Evolutionary conservation across 2,113 vertebrate genomes (phyloP), one percentile per base, ranked within the genome.

Genomic region (Dromas ardeola): DNA sequence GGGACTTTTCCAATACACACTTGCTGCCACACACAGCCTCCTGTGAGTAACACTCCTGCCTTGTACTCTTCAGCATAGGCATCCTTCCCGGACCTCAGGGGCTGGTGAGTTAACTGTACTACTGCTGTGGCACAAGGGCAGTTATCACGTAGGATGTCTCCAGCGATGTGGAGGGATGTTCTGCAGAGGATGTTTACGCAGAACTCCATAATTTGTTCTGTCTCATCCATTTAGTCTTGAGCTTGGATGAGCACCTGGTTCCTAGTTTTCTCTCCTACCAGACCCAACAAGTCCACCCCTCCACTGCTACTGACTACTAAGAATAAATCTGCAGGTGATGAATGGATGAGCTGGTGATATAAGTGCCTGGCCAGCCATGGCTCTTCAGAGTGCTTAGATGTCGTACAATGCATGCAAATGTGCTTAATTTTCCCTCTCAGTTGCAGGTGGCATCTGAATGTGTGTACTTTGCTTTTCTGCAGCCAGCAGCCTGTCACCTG

Each of bases 281-380:
- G 47, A 59, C 3, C 13, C 18, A 52, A 23, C 8, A 36, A 76
- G 19, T 8, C 2, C 12, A 52, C 18, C 9, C 8, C 5, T 84
- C 23, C 9, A 40, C 19, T 76, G 10, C 4, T 67, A 20, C 38
- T 58, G 38, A 76, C 18, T 49, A 34, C 7, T 30, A 49, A 38
- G 18, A 73, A 49, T 58, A 49, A 62, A 82, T 23, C 38, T 53
- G 6, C 20, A 62, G n/a, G 13, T 62, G 49, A n/a, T 62, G 18
- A 73, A 69, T 40, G 25, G 34, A 78, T 42, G 10, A 52, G 5
- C 1, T 3, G 2, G 6, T 21, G 9, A 66, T 21, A 0, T 21
- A 79, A 45, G 23, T 47, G 32, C 11, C 62, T 71, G 23, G 45
- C 15, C 34, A 88, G 36, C 26, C 36, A 13, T 3, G 11, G 30